Percentiles rank a stretch among this genome's conserved stretches.
Evolutionary conservation across 2,113 vertebrate genomes (phyloP).

Genomic region (Tenebrosternarchus preto): DNA sequence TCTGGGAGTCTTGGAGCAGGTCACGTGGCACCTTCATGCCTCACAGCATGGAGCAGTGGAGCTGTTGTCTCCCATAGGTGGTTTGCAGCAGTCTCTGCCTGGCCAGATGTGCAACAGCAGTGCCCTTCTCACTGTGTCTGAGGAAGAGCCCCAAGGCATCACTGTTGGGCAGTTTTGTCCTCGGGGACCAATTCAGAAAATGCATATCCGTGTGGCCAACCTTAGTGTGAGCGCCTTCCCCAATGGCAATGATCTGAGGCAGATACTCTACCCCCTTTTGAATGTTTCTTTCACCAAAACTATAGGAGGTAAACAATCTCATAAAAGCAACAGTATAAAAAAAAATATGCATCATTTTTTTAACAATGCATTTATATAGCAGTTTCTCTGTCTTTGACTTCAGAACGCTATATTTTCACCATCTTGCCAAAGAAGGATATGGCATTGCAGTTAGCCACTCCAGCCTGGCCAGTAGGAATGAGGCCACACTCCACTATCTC

Average conservation of each 20-base stretch:
- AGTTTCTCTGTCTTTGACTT: neutral
- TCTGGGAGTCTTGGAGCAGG: slow-evolving; percentile 69
- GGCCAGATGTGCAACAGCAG: slow-evolving; percentile 77
- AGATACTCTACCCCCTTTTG: slow-evolving; percentile 64
- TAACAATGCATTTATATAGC: neutral
- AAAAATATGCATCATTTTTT: too few relatives aligned
- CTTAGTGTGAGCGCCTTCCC: slow-evolving; percentile 74
- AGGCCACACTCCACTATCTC: slow-evolving; percentile 76
- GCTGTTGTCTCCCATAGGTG: slow-evolving; percentile 63
- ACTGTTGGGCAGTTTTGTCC: slow-evolving; percentile 82
- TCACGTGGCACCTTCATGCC: slow-evolving; percentile 80
- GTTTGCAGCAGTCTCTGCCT: slow-evolving; percentile 74
- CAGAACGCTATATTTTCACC: slow-evolving; percentile 83
- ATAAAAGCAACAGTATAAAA: neutral
- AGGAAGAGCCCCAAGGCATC: slow-evolving; percentile 53
- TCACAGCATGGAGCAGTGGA: slow-evolving; percentile 69
- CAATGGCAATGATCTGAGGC: slow-evolving; percentile 45
- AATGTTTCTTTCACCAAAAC: slow-evolving; percentile 71
- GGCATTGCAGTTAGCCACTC: slow-evolving; percentile 77
- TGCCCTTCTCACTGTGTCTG: slow-evolving; percentile 70
- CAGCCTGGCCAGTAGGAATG: slow-evolving; percentile 78
- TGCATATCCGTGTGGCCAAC: slow-evolving; percentile 80
- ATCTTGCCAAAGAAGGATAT: slow-evolving; percentile 70
- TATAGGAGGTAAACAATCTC: slow-evolving; percentile 78
- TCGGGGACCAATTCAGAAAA: slow-evolving; percentile 77